Percentiles rank a stretch among this genome's conserved stretches.
These are phyloP conservation scores for Nymphalis polychloros DNA, from an alignment of 2,888 invertebrate species.

Conservation along the genomic window DNA sequence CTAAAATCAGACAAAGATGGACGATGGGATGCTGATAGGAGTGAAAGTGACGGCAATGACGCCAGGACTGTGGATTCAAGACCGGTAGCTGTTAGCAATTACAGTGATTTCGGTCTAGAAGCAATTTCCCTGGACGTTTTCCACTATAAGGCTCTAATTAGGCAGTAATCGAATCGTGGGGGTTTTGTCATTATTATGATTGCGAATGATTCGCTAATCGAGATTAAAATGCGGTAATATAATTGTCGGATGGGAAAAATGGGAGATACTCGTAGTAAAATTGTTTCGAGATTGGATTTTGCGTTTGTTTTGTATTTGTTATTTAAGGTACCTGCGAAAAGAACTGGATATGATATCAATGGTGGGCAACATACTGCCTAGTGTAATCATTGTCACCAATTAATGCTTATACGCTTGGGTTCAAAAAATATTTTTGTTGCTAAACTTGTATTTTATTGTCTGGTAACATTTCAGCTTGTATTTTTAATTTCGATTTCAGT, in stretches of 20 bases:
- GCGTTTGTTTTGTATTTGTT: conserved; percentile 1
- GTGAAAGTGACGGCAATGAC: conserved; percentile 60
- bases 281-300: conserved; percentile 27
- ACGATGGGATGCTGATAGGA: conserved; percentile 38
- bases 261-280: conserved; percentile 27
- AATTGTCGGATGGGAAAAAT: conserved; percentile 37
- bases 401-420: no score
- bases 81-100: conserved; percentile 75
- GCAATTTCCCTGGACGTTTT: conserved; percentile 69
- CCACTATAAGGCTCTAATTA: conserved; percentile 70
- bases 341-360: neutral
- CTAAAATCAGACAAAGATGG: conserved; percentile 50
- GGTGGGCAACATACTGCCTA: no score
- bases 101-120: conserved; percentile 62
- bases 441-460: no score
- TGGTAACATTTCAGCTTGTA: no score
- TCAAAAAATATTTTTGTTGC: no score
- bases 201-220: conserved; percentile 62
- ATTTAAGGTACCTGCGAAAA: neutral
- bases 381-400: no score
- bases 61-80: conserved; percentile 64
- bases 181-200: conserved; percentile 72
- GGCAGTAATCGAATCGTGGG: conserved; percentile 74
- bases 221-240: conserved; percentile 45
- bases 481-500: no score